Evolutionary conservation across 2,888 invertebrate genomes (phyloP), one percentile per base, ranked within the genome.

Genomic region (Rhingia rostrata): DNA sequence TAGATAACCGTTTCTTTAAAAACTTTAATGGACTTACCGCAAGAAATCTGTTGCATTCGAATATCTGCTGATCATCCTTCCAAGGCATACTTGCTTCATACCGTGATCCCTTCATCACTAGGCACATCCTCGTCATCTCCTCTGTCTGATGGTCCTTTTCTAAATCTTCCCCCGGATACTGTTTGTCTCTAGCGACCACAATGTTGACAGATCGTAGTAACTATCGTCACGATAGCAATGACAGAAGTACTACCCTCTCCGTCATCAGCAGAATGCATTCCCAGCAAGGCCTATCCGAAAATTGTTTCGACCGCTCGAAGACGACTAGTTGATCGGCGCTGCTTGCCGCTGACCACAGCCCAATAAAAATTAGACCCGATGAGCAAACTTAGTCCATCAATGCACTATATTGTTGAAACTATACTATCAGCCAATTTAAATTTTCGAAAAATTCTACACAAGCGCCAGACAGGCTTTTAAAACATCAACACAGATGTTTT

Each of bases 281-380:
- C 60, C 10, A 60, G 70, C 1, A 70, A 3, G 0, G 70, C 14
- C 60, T 60, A 70, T 6, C 51, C 63, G 14, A 73, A 63, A 4
- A 73, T 35, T 1, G 73, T 54, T 22, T 61, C 45, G 6, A 63
- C 43, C 9, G 54, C 63, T 45, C 73, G 53, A 0, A 73, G 35
- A 30, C n/a, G 7, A 10, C 6, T 5, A 0, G 39, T 9, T 35
- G 22, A 22, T n/a, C 3, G 32, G 14, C 41, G 41, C 10, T 72
- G 72, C 33, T 53, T 41, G 4, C 61, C 72, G 9, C 33, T 72
- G 4, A 61, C 35, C 3, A 35, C 37, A 3, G 30, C 4, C 53
- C 43, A 72, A 14, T 72, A 53, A n/a, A 7, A 61, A 43, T 72
- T 35, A 1, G 61, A 49, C 4, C 61, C 61, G 2, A 72, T 51